These are phyloP conservation scores for Hemistola chrysoprasaria DNA, from an alignment of 2,888 invertebrate genomes.

Conservation along the genomic window DNA sequence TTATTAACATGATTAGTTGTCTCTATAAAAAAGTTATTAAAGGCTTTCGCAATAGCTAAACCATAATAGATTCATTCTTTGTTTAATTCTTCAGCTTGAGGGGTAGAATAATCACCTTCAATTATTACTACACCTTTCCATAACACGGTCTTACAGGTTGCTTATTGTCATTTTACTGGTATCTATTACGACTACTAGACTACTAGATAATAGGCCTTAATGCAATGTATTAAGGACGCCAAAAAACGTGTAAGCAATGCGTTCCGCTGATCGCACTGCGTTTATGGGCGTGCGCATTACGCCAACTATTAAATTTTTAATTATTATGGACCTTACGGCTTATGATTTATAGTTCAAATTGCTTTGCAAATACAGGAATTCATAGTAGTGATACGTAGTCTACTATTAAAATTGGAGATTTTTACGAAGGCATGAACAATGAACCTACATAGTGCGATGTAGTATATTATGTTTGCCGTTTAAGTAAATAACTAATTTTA, in stretches of 20 bases:
- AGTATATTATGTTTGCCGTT: no score
- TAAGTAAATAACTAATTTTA: no score
- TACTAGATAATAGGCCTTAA: slow-evolving; percentile 22
- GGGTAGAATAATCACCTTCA: no score
- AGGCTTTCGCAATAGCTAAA: no score
- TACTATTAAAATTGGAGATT: slow-evolving; percentile 12
- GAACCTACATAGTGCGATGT: no score
- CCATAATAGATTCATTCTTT: no score
- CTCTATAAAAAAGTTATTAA: no score
- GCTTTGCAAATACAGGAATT: background rate
- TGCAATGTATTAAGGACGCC: slow-evolving; percentile 10
- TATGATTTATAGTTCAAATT: slow-evolving; percentile 12
- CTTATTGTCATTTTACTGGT: slow-evolving; percentile 21
- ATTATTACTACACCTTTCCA: no score
- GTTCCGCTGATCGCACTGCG: slow-evolving; percentile 43
- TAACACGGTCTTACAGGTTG: no score
- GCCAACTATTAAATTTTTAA: slow-evolving; percentile 31
- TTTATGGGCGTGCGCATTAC: slow-evolving; percentile 42
- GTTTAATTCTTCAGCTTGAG: no score
- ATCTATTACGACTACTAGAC: slow-evolving; percentile 9
- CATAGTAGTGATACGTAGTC: slow-evolving; percentile 3
- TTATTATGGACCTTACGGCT: slow-evolving; percentile 20
- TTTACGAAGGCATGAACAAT: slow-evolving; percentile 7
- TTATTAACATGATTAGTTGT: no score
- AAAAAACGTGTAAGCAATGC: slow-evolving; percentile 26